These are phyloP conservation scores for Gryllus bimaculatus DNA, from an alignment of 1,140 invertebrate genomes.

Conservation along the genomic window DNA sequence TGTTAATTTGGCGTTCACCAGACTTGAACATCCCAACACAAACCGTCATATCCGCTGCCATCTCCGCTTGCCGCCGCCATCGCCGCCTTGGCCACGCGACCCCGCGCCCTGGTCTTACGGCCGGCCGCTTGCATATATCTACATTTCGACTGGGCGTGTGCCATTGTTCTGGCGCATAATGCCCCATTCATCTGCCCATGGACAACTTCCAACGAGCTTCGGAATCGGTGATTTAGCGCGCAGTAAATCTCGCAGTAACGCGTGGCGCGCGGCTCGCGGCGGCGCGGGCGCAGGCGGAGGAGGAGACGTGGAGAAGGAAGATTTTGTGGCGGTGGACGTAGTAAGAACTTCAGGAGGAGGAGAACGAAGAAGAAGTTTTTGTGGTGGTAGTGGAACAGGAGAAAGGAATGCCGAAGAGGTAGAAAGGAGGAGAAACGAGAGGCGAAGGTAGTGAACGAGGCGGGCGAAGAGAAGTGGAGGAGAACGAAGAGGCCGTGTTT, in stretches of 20 bases:
- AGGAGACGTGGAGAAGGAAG: background rate
- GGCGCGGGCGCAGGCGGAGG: too few species aligned
- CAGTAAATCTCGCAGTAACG: background rate
- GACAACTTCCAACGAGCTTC: background rate
- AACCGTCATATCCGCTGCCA: background rate
- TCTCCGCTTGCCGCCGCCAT: background rate
- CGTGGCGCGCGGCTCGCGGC: background rate
- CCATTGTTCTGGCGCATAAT: slow-evolving; percentile 1
- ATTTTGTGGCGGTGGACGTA: background rate
- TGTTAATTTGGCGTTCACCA: too few species aligned
- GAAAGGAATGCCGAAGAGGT: too few species aligned
- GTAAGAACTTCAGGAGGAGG: too few species aligned
- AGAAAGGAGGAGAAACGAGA: too few species aligned
- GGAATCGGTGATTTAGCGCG: background rate
- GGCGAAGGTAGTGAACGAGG: too few species aligned
- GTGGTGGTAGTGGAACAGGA: too few species aligned
- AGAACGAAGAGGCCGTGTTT: too few species aligned
- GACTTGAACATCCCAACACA: too few species aligned
- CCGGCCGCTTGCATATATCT: background rate
- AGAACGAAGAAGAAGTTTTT: too few species aligned
- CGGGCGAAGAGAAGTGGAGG: too few species aligned
- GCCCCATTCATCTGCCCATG: background rate
- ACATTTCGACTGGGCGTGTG: slow-evolving; percentile 2
- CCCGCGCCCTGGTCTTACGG: background rate
- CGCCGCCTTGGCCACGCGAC: background rate